Percentiles rank a stretch among this genome's conserved stretches.
Evolutionary conservation across 1,140 invertebrate species (phyloP).

Genomic region (Ptiloglossa arizonensis): DNA sequence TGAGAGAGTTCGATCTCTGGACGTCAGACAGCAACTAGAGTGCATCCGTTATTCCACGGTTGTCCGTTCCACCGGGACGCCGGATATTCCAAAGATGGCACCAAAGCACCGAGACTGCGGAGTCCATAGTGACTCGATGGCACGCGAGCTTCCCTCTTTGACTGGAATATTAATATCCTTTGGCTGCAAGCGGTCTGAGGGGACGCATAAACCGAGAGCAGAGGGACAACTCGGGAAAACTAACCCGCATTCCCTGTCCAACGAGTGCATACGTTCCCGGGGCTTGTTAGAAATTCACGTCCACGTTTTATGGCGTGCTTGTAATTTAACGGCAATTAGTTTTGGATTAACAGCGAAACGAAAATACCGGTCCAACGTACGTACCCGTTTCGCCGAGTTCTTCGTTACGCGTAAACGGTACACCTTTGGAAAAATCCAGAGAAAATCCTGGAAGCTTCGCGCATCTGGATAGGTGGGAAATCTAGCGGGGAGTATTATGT

Average conservation of each 20-base stretch:
- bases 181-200: conserved; percentile 44
- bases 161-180: conserved; percentile 66
- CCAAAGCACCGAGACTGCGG: conserved; percentile 47
- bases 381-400: too few species aligned
- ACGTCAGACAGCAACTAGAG: conserved; percentile 6
- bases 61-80: conserved; percentile 62
- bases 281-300: conserved; percentile 17
- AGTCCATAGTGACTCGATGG: conserved; percentile 53
- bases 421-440: neutral
- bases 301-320: conserved; percentile 15
- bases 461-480: too few species aligned
- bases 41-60: conserved; percentile 65
- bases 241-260: neutral
- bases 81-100: conserved; percentile 68
- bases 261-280: neutral
- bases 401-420: too few species aligned
- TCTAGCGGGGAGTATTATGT: too few species aligned
- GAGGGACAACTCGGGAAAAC: conserved; percentile 44
- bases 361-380: too few species aligned
- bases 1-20: conserved; percentile 41
- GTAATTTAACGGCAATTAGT: conserved; percentile 23
- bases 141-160: conserved; percentile 60
- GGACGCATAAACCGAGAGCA: conserved; percentile 55
- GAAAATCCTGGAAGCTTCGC: too few species aligned
- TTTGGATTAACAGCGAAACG: neutral